Conservation (phyloP, 1,140 invertebrate species). For the Drosophila leontia region DNA sequence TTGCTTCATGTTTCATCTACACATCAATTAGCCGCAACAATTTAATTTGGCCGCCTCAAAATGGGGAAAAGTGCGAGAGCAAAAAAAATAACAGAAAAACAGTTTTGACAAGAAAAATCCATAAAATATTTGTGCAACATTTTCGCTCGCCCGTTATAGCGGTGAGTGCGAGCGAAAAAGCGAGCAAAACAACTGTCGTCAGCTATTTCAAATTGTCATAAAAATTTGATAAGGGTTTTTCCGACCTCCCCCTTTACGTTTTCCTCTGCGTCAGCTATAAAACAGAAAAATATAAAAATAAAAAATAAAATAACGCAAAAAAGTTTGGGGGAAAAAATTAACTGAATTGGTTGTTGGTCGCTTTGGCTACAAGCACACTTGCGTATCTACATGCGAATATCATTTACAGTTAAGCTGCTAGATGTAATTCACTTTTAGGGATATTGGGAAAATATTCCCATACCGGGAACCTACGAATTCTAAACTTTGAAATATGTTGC, state of each 20-base stretch:
- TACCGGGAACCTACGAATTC: background rate
- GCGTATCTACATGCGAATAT: conserved; percentile 14
- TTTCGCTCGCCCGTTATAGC: conserved; percentile 11
- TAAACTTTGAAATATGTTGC: too few relatives aligned
- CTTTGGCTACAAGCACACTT: background rate
- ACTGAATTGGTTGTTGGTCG: conserved; percentile 18
- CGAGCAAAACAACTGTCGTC: conserved; percentile 59
- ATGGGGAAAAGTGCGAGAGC: conserved; percentile 43
- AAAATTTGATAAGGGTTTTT: conserved; percentile 78
- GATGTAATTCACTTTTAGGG: background rate
- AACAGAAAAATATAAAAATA: conserved; percentile 23
- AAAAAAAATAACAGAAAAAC: conserved; percentile 15
- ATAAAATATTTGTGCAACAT: conserved; percentile 73
- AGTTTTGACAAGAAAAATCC: conserved; percentile 72
- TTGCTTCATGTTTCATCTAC: conserved; percentile 63
- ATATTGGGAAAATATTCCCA: background rate
- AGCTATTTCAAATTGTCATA: conserved; percentile 78
- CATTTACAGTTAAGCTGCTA: conserved; percentile 19
- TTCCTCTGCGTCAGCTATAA: conserved; percentile 63
- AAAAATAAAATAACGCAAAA: conserved; percentile 29
- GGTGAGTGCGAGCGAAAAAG: conserved; percentile 19
- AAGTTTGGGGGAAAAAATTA: conserved; percentile 26
- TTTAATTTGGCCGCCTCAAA: conserved; percentile 64
- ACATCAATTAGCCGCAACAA: conserved; percentile 78
- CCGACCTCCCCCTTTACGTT: conserved; percentile 8